These are phyloP conservation scores for Heteromyza rotundicornis DNA, from an alignment of 2,888 invertebrate species.

Conservation along the genomic window DNA sequence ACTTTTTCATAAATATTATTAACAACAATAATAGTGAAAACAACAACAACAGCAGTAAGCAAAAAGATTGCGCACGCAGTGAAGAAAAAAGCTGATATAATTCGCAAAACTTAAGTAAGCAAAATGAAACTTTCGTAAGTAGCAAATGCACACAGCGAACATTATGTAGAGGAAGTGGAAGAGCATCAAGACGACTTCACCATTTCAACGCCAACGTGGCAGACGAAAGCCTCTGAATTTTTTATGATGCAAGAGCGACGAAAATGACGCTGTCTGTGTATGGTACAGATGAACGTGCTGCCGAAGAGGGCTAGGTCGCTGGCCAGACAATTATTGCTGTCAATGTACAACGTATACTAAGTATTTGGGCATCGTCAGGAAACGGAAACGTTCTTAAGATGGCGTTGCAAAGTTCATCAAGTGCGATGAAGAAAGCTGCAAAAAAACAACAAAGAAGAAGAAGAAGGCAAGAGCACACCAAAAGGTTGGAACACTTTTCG, in stretches of 20 bases:
- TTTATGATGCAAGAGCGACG: constrained; percentile 41
- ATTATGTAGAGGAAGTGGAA: constrained; percentile 16
- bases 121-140: not conserved
- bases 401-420: too few relatives aligned
- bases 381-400: too few relatives aligned
- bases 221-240: constrained; percentile 45
- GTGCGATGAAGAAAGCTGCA: not conserved
- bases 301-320: not conserved
- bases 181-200: constrained; percentile 16
- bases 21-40: constrained; percentile 49
- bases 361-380: too few relatives aligned
- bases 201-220: constrained; percentile 24
- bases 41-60: constrained; percentile 11
- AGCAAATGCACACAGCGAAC: constrained; percentile 19
- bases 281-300: constrained; percentile 12
- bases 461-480: constrained; percentile 36
- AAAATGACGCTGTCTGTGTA: constrained; percentile 25
- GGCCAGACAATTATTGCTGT: constrained; percentile 11
- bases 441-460: not conserved
- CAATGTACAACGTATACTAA: constrained; percentile 17
- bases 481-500: constrained; percentile 33
- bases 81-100: constrained; percentile 4
- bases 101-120: not conserved
- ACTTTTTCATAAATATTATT: constrained; percentile 56
- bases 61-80: too few relatives aligned